A percentile compares a stretch with the other conserved stretches of the same genome.
These are phyloP conservation scores for Megaleporinus macrocephalus DNA, from an alignment of 2,113 vertebrate species.

Conservation along the genomic window DNA sequence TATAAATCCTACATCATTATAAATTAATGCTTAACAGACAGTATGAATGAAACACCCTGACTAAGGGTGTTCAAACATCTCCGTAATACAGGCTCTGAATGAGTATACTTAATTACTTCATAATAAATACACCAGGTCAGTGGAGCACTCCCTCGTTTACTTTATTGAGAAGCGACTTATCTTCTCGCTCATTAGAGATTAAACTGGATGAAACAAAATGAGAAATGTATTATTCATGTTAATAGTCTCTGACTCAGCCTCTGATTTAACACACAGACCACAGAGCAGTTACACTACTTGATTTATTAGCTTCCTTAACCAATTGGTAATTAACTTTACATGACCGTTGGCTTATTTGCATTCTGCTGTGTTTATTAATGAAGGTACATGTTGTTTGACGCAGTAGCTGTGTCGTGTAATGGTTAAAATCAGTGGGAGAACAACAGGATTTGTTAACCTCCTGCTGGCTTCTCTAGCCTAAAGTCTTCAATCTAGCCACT, in stretches of 20 bases:
- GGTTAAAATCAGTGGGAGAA: no score
- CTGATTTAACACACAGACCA: not conserved
- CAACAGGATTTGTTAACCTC: no score
- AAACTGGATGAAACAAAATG: not conserved
- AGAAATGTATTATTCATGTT: constrained; percentile 31
- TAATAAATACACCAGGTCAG: not conserved
- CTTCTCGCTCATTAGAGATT: not conserved
- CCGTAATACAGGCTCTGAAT: not conserved
- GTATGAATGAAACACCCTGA: not conserved
- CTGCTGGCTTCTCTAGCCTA: no score
- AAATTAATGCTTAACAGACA: not conserved
- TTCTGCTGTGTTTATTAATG: no score
- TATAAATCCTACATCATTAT: not conserved
- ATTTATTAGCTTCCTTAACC: no score
- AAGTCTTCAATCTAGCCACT: no score
- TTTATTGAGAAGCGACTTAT: not conserved
- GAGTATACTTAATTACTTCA: not conserved
- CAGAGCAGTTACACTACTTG: no score
- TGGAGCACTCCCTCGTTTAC: not conserved
- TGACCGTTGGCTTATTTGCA: no score
- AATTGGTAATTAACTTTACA: not conserved
- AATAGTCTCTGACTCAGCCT: not conserved
- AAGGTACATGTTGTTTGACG: no score
- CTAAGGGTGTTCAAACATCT: not conserved
- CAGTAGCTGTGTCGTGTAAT: no score